phyloP scores from a whole-genome alignment of 2,113 vertebrate species.

The Hemiprocne comata region DNA sequence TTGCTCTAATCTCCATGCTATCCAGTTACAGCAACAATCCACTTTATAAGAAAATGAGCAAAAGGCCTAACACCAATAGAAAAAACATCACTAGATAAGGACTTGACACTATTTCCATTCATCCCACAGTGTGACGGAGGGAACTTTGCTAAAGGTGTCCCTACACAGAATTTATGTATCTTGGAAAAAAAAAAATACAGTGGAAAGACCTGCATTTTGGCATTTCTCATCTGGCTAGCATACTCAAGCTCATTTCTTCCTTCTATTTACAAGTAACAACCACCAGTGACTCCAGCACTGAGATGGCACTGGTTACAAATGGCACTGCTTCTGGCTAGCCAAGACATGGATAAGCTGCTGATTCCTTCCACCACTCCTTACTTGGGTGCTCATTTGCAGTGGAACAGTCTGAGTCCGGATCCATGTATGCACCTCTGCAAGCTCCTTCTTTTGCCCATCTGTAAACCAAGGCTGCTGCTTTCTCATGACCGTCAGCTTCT shows the following conservation, averaged over 20 bases:
- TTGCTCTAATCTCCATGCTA: neutral
- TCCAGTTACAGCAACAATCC: neutral
- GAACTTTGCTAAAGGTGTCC: neutral
- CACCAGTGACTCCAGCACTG: neutral
- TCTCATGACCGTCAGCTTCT: slow-evolving; percentile 80
- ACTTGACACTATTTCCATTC: neutral
- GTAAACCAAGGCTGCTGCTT: slow-evolving; percentile 85
- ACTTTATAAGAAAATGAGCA: neutral
- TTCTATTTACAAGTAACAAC: neutral
- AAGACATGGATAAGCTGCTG: fast-evolving
- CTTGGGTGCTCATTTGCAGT: slow-evolving; percentile 77
- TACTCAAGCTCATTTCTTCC: neutral
- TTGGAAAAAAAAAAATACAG: neutral
- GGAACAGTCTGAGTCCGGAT: slow-evolving; percentile 77
- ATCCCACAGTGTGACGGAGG: neutral
- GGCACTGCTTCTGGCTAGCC: neutral
- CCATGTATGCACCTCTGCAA: slow-evolving; percentile 83
- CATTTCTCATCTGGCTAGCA: neutral
- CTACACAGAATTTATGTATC: fast-evolving
- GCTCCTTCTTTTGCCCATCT: slow-evolving; percentile 82
- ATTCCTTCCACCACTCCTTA: slow-evolving; percentile 19
- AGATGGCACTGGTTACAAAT: fast-evolving
- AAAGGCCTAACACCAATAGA: neutral
- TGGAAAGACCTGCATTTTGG: neutral
- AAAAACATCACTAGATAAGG: neutral